Evolutionary conservation across 2,888 invertebrate species (phyloP), one percentile per base, ranked within the genome.

Genomic region (Scaeva pyrastri): DNA sequence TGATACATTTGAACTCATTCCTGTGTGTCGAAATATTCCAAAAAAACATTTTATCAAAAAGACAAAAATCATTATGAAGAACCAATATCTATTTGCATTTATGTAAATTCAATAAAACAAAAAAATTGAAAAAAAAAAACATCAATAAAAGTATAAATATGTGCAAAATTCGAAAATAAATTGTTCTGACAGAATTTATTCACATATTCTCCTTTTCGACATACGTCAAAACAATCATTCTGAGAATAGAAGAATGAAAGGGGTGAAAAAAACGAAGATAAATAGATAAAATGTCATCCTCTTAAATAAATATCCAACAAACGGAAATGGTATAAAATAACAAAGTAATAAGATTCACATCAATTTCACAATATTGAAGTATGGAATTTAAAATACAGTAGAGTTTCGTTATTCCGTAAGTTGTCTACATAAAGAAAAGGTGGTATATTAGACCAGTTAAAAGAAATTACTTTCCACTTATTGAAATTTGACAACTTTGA

Each of bases 231-330:
- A 66, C 43, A 72, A 58, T 66, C 31, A 74, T 68, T 60, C 31
- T n/a, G 12, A 39, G 39, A 60, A 26, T 26, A 7, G 26, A 60
- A 68, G 11, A 64, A 39, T 23, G 50, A 26, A 56, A 43, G 16
- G 48, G 1, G 56, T 10, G 23, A 45, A 45, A 48, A 8, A 21
- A 19, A n/a, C n/a, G n/a, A 2, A 60, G 56, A 71, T 48, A 26
- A 60, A 43, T 60, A 55, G 19, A 60, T 21, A 83, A 60, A 81
- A 50, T 58, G 2, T 31, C 48, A 71, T 71, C 64, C 76, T 64
- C 58, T 71, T 23, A 76, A 56, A 66, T 71, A 76, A 66, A 71
- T 21, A 76, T 81, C 56, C 39, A 76, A 71, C 14, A 39, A 31
- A 3, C 31, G 21, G 21, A 81, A 71, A 36, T 43, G 12, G 19